A percentile compares a stretch with the other conserved stretches of the same genome.
Evolutionary conservation across 64 coral and sea anemone genomes (phyloP).

Genomic region (Astreopora myriophthalma): DNA sequence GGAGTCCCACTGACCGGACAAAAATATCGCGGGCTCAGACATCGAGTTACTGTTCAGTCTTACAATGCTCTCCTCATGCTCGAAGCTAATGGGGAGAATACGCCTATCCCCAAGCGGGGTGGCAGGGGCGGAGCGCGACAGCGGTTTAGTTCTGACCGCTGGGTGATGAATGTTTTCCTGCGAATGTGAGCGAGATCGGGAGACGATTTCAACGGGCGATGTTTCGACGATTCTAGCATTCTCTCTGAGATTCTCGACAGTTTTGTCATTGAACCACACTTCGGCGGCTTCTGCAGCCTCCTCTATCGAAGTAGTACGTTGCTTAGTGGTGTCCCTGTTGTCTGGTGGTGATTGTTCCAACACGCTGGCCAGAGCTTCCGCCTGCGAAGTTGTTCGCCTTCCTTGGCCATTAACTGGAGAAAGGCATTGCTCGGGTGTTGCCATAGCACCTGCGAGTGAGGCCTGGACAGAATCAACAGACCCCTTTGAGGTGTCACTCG

Average conservation of each 20-base stretch:
- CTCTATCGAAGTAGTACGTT: conserved; percentile 61
- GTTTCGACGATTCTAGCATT: conserved; percentile 15
- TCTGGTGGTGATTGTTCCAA: conserved; percentile 81
- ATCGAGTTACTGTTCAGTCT: conserved; percentile 66
- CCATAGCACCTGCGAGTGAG: conserved; percentile 41
- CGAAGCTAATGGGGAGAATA: conserved; percentile 41
- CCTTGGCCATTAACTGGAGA: conserved; percentile 31
- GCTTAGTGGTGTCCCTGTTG: background rate
- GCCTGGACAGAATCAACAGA: conserved; percentile 10
- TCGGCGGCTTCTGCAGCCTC: conserved; percentile 81
- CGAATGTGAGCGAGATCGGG: conserved; percentile 59
- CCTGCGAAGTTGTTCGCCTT: conserved; percentile 59
- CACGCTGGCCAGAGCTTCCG: conserved; percentile 73
- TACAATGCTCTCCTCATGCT: conserved; percentile 42
- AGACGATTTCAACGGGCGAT: conserved; percentile 23
- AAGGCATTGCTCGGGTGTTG: conserved; percentile 73
- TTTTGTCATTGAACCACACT: conserved; percentile 41
- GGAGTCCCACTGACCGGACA: background rate
- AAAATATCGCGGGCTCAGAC: conserved; percentile 79
- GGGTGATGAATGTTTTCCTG: conserved; percentile 59
- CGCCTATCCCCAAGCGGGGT: conserved; percentile 85
- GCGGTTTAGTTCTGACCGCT: conserved; percentile 3
- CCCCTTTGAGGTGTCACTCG: background rate
- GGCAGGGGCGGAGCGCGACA: conserved; percentile 79
- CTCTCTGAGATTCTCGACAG: background rate